Evolutionary conservation across 2,888 invertebrate species (phyloP), one percentile per base, ranked within the genome.

Genomic region (Andrena dorsata): DNA sequence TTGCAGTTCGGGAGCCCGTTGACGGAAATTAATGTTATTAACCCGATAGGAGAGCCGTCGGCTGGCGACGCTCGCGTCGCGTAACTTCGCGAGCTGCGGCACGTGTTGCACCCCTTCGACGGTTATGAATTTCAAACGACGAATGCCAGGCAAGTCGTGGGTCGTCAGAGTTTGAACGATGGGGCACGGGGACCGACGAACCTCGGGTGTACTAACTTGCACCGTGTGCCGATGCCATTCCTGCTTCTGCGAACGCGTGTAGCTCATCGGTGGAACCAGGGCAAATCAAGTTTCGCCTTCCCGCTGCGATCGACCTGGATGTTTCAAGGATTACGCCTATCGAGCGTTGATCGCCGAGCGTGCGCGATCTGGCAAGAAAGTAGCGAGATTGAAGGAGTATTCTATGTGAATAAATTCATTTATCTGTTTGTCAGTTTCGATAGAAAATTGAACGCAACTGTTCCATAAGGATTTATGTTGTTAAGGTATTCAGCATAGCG

Each of bases 11-110:
- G 72, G 78, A 71, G 58, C 69, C 82, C 77, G 83, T 86, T 83
- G 72, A 73, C 86, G 79, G 86, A 84, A 89, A 88, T 90, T 89
- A 89, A 88, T 86, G 86, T 84, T 83, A 89, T 90, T 89, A 90
- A 85, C 82, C 83, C 70, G 75, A 83, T 76, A 84, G 77, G 78
- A 68, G 66, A 56, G 35, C 63, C 65, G 53, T 60, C 78, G 16
- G 76, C 16, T 16, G 68, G 47, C 70, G 10, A 26, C 56, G 53
- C 23, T 68, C 72, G 73, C 49, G 74, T 69, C 71, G 75, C 58
- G 68, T 60, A 75, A 85, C 72, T 82, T 75, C 35, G 64, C 83
- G 70, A 56, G 23, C 56, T 20, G 41, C 66, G 69, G 61, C 78
- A 63, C 66, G 76, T 79, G 79, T 80, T 68, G 20, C 64, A 26